Conservation (phyloP, 2,888 invertebrate genomes). For the Pherbina coryleti region DNA sequence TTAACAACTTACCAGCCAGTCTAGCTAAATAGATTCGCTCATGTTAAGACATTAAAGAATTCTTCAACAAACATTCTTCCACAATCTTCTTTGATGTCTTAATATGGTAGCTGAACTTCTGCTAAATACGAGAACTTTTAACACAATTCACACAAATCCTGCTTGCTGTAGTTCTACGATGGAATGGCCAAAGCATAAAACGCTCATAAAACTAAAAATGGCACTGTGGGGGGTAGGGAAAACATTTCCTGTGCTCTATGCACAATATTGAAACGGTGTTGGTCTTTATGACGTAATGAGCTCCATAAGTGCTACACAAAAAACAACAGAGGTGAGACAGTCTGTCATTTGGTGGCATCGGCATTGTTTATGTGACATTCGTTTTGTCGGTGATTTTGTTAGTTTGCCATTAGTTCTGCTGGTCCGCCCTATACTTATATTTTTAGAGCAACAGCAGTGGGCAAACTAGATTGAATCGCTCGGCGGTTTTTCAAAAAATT, state of each 20-base stretch:
- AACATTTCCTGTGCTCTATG: slow-evolving; percentile 42
- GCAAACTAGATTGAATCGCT: not conserved
- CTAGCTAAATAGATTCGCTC: too few species aligned
- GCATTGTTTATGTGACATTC: not conserved
- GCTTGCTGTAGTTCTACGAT: too few species aligned
- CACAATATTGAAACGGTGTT: slow-evolving; percentile 28
- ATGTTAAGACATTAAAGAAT: too few species aligned
- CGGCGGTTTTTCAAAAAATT: not conserved
- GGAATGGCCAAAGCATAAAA: too few species aligned
- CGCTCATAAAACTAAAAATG: too few species aligned
- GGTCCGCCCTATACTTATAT: not conserved
- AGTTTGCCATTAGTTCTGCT: too few species aligned
- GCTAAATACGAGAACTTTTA: too few species aligned
- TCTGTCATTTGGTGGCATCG: not conserved
- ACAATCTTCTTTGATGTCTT: too few species aligned
- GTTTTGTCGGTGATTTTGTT: not conserved
- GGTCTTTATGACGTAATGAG: slow-evolving; percentile 20
- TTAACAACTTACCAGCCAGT: too few species aligned
- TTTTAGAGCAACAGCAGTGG: not conserved
- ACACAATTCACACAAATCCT: too few species aligned
- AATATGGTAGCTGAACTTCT: too few species aligned
- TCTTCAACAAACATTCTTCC: too few species aligned
- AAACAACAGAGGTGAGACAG: not conserved
- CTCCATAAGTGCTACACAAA: not conserved
- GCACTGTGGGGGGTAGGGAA: not conserved